phyloP scores from a whole-genome alignment of 2,888 invertebrate species.

The Bellardia bayeri region DNA sequence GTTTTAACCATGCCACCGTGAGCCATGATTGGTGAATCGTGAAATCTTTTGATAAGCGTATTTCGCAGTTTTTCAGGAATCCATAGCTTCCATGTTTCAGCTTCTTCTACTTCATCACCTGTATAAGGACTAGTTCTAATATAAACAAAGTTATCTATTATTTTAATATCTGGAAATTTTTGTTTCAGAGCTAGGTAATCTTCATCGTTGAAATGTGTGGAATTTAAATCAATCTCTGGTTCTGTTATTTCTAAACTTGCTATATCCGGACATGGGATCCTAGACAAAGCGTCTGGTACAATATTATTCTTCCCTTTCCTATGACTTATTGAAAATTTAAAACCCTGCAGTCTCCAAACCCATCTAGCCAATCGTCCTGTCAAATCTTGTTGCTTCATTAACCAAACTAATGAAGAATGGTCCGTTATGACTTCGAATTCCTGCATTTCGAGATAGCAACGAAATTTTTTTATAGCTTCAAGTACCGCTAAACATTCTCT shows the following conservation, averaged over 20 bases:
- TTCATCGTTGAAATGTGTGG: too few relatives aligned
- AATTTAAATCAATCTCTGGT: too few relatives aligned
- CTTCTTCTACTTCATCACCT: conserved; percentile 9
- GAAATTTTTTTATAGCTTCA: neutral
- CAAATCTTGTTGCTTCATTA: neutral
- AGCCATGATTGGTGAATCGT: too few relatives aligned
- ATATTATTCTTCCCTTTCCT: too few relatives aligned
- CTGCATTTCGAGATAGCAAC: neutral
- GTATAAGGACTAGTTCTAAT: conserved; percentile 16
- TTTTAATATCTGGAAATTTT: too few relatives aligned
- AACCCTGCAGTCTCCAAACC: conserved; percentile 2
- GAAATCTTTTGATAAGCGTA: neutral
- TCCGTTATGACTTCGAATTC: conserved; percentile 1
- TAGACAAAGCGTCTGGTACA: too few relatives aligned
- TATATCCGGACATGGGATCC: too few relatives aligned
- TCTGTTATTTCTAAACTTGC: too few relatives aligned
- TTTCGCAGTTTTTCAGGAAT: neutral
- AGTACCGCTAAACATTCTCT: neutral
- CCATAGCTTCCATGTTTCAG: conserved; percentile 31
- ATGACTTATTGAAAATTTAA: neutral
- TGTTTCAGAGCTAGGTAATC: neutral
- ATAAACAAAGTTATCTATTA: conserved; percentile 9
- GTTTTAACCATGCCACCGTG: too few relatives aligned
- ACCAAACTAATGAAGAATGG: neutral
- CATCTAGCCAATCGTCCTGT: conserved; percentile 6